Percentiles rank a stretch among this genome's conserved stretches.
These are phyloP conservation scores for Ecliptopera silaceata DNA, from an alignment of 2,888 invertebrate genomes.

Conservation along the genomic window DNA sequence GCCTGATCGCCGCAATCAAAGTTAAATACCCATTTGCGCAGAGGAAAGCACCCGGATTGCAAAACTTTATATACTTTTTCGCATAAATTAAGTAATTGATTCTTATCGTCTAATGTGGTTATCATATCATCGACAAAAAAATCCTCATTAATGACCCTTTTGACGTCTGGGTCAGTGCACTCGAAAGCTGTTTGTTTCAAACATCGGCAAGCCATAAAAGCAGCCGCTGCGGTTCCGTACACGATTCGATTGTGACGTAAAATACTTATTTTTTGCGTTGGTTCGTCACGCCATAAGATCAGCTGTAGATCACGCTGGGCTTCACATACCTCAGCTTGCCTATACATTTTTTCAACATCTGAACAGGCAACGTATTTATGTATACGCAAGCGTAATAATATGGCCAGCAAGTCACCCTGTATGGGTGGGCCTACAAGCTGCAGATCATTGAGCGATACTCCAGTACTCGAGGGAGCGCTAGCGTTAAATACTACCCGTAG, in stretches of 20 bases:
- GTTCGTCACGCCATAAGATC: neutral
- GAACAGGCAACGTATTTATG: neutral
- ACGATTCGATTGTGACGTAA: neutral
- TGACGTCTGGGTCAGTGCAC: neutral
- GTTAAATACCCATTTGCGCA: conserved; percentile 20
- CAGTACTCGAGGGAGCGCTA: neutral
- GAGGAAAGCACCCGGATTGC: conserved; percentile 23
- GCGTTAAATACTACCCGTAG: neutral
- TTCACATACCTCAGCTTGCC: neutral
- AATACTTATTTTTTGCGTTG: neutral
- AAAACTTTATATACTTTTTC: conserved; percentile 5
- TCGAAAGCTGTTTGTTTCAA: neutral
- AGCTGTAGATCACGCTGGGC: neutral
- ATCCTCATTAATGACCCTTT: neutral
- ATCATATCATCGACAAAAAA: neutral
- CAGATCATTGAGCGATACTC: neutral
- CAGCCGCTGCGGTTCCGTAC: neutral
- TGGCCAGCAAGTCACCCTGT: neutral
- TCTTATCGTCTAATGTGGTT: neutral
- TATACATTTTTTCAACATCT: neutral
- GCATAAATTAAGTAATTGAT: neutral
- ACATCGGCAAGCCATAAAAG: neutral
- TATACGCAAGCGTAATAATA: neutral
- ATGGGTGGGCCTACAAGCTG: neutral
- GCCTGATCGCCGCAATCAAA: neutral